These are phyloP conservation scores for Acanthornis magna DNA, from an alignment of 2,797 vertebrate species.

Conservation along the genomic window DNA sequence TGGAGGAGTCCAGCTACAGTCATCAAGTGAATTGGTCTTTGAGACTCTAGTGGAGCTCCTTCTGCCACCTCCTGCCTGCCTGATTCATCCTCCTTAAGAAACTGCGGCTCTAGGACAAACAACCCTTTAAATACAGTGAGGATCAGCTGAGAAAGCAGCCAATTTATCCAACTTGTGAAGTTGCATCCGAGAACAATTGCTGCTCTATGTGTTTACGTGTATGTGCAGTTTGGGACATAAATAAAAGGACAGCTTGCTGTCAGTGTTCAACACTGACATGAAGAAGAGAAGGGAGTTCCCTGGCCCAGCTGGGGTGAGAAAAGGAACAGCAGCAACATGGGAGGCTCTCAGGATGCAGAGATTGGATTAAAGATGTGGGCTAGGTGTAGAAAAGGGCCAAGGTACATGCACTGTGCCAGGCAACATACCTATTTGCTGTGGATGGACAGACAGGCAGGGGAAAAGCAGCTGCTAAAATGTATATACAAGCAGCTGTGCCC, in stretches of 20 bases:
- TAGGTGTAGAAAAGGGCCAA: not conserved
- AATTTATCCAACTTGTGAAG: not conserved
- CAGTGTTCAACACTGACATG: not conserved
- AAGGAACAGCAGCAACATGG: not conserved
- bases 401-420: not conserved
- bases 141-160: conserved; percentile 13
- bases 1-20: conserved; percentile 29
- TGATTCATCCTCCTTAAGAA: not conserved
- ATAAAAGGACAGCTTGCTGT: not conserved
- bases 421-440: not conserved
- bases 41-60: not conserved
- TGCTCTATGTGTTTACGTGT: not conserved
- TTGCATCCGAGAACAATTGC: not conserved
- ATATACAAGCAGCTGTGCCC: not conserved
- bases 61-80: not conserved
- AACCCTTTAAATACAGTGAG: conserved; percentile 17
- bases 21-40: not conserved
- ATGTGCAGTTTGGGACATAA: not conserved
- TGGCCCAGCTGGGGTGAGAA: not conserved
- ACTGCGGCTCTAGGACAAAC: not conserved
- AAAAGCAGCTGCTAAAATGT: not conserved
- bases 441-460: not conserved
- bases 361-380: not conserved
- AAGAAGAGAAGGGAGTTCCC: not conserved
- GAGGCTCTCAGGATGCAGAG: not conserved